A percentile compares a stretch with the other conserved stretches of the same genome.
Conservation (phyloP, 2,113 vertebrate species). For the Lagenorhynchus albirostris region DNA sequence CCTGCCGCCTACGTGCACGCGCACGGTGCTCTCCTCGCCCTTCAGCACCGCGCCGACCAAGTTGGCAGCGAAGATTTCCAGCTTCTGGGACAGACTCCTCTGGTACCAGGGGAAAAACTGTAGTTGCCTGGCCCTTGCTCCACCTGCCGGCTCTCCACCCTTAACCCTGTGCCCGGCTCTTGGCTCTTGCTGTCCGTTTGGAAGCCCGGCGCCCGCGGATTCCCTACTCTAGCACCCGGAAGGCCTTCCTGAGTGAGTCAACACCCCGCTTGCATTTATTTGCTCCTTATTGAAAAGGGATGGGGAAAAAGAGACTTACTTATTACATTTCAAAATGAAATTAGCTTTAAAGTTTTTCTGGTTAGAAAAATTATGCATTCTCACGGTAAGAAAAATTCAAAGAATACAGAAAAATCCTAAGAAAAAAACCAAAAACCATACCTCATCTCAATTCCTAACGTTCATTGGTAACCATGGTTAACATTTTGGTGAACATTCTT, state of each 20-base stretch:
- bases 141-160: not conserved
- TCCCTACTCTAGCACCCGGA: not conserved
- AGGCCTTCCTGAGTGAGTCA: not conserved
- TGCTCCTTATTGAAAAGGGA: not conserved
- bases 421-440: not conserved
- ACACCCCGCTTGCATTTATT: not conserved
- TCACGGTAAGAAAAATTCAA: not conserved
- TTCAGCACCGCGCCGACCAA: not conserved
- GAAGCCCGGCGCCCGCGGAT: not conserved
- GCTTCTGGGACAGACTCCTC: not conserved
- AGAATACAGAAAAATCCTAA: not conserved
- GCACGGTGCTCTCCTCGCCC: fast-evolving
- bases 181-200: not conserved
- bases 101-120: not conserved
- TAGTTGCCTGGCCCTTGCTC: not conserved
- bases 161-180: no score
- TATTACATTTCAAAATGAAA: not conserved
- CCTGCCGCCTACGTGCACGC: fast-evolving
- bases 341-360: not conserved
- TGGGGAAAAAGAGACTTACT: not conserved
- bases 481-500: not conserved
- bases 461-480: not conserved
- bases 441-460: not conserved
- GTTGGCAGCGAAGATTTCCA: not conserved
- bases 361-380: not conserved